phyloP scores from a whole-genome alignment of 2,888 invertebrate genomes.

The Timema cristinae region DNA sequence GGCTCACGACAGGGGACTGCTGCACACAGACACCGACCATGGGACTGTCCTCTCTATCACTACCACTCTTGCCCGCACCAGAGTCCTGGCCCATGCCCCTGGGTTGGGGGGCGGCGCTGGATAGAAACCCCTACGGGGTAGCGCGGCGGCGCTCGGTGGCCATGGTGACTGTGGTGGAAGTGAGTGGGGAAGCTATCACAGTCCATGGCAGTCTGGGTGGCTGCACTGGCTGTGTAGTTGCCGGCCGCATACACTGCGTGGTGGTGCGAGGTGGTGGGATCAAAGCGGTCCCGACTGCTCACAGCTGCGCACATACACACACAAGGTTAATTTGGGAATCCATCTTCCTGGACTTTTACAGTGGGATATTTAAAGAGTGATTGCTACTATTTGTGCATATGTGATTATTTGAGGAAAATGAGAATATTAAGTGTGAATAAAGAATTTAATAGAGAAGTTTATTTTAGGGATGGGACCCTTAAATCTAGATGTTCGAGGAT shows the following conservation, averaged over 20 bases:
- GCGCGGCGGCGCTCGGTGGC: constrained; percentile 38
- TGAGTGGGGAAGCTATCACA: constrained; percentile 53
- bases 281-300: constrained; percentile 37
- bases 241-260: constrained; percentile 32
- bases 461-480: no score
- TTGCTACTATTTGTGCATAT: no score
- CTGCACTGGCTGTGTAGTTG: constrained; percentile 23
- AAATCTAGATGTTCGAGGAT: no score
- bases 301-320: not conserved
- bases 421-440: no score
- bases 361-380: no score
- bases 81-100: constrained; percentile 16
- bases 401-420: no score
- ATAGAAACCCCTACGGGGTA: constrained; percentile 33
- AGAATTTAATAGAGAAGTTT: no score
- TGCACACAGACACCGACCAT: constrained; percentile 88
- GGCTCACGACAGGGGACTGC: constrained; percentile 91
- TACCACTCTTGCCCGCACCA: constrained; percentile 37
- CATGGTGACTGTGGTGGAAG: constrained; percentile 27
- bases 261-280: constrained; percentile 42
- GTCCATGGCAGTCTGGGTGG: constrained; percentile 55
- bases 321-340: no score
- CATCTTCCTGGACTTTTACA: no score
- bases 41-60: constrained; percentile 66
- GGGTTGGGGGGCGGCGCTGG: constrained; percentile 25